Evolutionary conservation across 2,797 vertebrate genomes (phyloP).

Genomic region (Artibeus jamaicensis): DNA sequence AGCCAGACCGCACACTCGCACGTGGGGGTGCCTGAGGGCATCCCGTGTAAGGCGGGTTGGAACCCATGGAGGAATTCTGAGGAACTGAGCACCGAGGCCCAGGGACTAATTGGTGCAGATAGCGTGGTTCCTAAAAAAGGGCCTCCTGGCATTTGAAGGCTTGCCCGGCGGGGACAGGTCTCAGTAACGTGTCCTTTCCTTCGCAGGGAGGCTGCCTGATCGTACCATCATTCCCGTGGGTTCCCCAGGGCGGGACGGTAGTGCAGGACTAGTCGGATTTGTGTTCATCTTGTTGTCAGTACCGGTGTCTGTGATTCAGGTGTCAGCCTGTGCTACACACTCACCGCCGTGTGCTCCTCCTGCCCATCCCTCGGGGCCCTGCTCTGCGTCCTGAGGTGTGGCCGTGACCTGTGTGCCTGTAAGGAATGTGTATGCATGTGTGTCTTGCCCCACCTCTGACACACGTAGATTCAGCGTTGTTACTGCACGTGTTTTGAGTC

Average conservation of each 20-base stretch:
- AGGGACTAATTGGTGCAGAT: background rate
- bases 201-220: slow-evolving; percentile 71
- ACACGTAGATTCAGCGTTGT: slow-evolving; percentile 49
- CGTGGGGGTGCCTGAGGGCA: background rate
- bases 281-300: slow-evolving; percentile 83
- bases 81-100: background rate
- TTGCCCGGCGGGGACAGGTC: background rate
- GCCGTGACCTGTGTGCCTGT: slow-evolving; percentile 43
- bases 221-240: slow-evolving; percentile 70
- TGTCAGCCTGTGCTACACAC: slow-evolving; percentile 71
- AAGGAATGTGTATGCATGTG: slow-evolving; percentile 62
- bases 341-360: slow-evolving; percentile 57
- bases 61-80: background rate
- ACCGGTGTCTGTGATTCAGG: slow-evolving; percentile 73
- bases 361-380: slow-evolving; percentile 37
- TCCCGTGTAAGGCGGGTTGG: background rate
- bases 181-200: slow-evolving; percentile 76
- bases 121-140: background rate
- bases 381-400: slow-evolving; percentile 58
- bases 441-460: slow-evolving; percentile 52
- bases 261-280: slow-evolving; percentile 73
- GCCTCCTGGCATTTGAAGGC: background rate
- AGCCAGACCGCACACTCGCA: background rate
- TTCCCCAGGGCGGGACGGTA: slow-evolving; percentile 65
- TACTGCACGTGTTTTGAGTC: slow-evolving; percentile 71